Evolutionary conservation across 1,140 invertebrate species (phyloP).

Genomic region (Drosophila athabasca): DNA sequence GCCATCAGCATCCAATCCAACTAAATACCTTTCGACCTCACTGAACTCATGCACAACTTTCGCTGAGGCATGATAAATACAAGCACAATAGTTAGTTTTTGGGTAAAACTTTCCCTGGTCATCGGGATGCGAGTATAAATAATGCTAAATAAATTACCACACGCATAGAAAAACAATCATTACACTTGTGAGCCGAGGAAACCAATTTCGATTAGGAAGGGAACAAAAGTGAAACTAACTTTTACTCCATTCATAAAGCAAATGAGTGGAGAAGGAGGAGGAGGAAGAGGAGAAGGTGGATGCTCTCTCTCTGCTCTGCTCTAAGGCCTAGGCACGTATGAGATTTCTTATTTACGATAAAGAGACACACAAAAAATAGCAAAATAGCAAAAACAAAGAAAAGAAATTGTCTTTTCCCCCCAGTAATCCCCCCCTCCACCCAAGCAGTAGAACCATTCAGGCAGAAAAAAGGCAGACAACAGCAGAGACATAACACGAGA

Average conservation of each 20-base stretch:
- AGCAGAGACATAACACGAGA: slow-evolving; percentile 56
- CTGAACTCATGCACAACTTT: slow-evolving; percentile 5
- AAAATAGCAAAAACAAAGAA: slow-evolving; percentile 68
- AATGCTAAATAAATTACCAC: slow-evolving; percentile 74
- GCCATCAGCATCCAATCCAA: not conserved
- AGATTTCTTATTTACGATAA: slow-evolving; percentile 83
- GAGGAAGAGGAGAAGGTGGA: too few relatives aligned
- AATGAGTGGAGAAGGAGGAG: slow-evolving; percentile 15
- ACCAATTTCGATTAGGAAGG: slow-evolving; percentile 66
- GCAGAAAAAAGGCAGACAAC: slow-evolving; percentile 76
- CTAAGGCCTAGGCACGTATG: slow-evolving; percentile 71
- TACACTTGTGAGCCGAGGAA: slow-evolving; percentile 53
- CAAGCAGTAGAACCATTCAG: slow-evolving; percentile 50
- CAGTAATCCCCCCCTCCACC: not conserved
- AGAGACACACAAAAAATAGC: slow-evolving; percentile 74
- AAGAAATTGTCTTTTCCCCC: slow-evolving; percentile 33
- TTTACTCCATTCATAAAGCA: slow-evolving; percentile 71
- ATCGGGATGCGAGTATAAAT: slow-evolving; percentile 42
- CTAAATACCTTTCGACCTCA: slow-evolving; percentile 7
- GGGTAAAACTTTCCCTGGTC: not conserved
- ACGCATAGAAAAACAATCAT: slow-evolving; percentile 74
- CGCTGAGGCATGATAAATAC: slow-evolving; percentile 1
- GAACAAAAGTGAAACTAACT: slow-evolving; percentile 71
- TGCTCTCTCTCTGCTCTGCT: not conserved
- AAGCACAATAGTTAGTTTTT: not conserved